These are phyloP conservation scores for Leptinotarsa peninsularis DNA, from an alignment of 2,888 invertebrate genomes.

Conservation along the genomic window DNA sequence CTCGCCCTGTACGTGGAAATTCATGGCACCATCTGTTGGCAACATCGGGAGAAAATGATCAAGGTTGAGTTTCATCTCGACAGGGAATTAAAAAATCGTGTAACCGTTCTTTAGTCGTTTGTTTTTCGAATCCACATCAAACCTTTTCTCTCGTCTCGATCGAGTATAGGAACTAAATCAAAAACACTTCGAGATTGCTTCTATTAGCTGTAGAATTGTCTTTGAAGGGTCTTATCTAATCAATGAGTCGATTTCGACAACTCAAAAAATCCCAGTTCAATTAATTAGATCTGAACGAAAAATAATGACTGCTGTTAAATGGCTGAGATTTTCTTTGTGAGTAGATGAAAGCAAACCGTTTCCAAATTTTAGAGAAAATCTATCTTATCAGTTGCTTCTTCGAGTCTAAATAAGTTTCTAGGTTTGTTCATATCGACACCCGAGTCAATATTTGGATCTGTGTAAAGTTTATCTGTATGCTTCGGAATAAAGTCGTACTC, in stretches of 20 bases:
- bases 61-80: background rate
- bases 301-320: background rate
- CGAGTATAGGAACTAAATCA: background rate
- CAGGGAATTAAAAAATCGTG: background rate
- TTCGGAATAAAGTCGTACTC: slow-evolving; percentile 12
- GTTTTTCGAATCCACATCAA: slow-evolving; percentile 7
- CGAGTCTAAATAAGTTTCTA: background rate
- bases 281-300: too few species aligned
- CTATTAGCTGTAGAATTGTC: slow-evolving; percentile 2
- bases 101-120: slow-evolving; percentile 7
- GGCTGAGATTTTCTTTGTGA: background rate
- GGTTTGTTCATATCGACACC: background rate
- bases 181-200: slow-evolving; percentile 1
- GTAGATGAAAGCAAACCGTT: too few species aligned
- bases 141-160: background rate
- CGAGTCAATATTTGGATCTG: slow-evolving; percentile 11
- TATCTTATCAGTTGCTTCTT: too few species aligned
- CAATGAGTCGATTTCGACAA: background rate
- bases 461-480: background rate
- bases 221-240: slow-evolving; percentile 13
- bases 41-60: background rate
- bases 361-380: background rate
- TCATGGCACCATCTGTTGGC: slow-evolving; percentile 2
- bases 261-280: background rate
- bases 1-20: background rate